Evolutionary conservation across 2,113 vertebrate genomes (phyloP), one percentile per base, ranked within the genome.

Genomic region (Nettapus auritus): DNA sequence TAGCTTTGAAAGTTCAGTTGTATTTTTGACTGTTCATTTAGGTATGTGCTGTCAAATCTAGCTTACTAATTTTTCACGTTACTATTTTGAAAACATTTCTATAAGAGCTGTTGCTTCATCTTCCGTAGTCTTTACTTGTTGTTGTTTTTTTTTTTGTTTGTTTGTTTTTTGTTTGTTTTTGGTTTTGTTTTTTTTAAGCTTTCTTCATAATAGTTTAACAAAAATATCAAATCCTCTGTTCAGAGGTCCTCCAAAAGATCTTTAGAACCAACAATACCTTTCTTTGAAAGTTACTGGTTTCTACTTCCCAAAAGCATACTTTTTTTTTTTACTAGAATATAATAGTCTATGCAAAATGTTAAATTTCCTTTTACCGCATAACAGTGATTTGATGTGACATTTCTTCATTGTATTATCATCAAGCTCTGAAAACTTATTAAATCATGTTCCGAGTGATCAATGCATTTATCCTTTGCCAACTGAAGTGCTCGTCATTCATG

Each of bases 381-480:
- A 46, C 44, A 64, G 77, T 93, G 93, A 76, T 67, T 77, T 3
- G 3, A 57, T 95, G n/a, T 86, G 90, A 70, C 34, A 80, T 62
- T 94, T 96, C 87, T 94, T 19, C n/a, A 59, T 78, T 76, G 62
- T 85, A 74, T 85, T 94, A 56, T 95, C 75, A 50, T 93, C 50
- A 85, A 46, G 74, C 25, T 55, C 60, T 79, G 88, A 70, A 90
- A 59, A 85, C 38, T 78, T 85, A 78, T 90, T 95, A 64, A 86
- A 86, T 88, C 56, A 75, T 94, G 34, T 70, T 96, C 48, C 73
- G 48, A 79, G 22, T 93, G 77, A 93, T 95, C 73, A 91, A 73
- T 91, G 89, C 52, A 77, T 93, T 97, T 97, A 78, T 81, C 60
- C 82, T 96, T 94, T 76, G 67, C 48, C 88, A 79, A 53, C 64